Conservation (phyloP, 2,113 vertebrate species). For the Centropus unirufus region DNA sequence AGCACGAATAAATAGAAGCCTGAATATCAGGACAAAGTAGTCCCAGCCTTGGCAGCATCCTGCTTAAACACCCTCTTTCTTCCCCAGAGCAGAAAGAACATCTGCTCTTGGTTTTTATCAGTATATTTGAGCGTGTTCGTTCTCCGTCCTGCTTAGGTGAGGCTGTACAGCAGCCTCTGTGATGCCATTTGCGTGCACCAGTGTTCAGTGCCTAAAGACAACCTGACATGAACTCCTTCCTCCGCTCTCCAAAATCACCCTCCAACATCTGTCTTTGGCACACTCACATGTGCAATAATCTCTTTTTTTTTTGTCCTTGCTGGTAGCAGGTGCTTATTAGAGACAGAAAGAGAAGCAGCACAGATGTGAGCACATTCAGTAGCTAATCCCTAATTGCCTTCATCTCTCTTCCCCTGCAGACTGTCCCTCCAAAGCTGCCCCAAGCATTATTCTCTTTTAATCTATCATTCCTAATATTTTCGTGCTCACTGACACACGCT, state of each 20-base stretch:
- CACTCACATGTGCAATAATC: fast-evolving
- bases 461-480: neutral
- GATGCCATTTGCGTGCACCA: neutral
- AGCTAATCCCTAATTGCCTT: neutral
- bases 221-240: neutral
- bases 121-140: neutral
- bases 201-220: neutral
- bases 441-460: neutral
- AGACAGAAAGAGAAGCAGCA: neutral
- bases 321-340: neutral
- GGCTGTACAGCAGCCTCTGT: neutral
- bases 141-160: neutral
- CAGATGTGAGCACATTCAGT: neutral
- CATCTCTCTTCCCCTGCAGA: neutral
- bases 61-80: neutral
- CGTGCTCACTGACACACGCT: neutral
- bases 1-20: neutral
- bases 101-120: neutral
- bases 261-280: neutral
- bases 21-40: neutral
- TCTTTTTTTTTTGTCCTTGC: fast-evolving
- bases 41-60: neutral
- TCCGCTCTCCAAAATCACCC: neutral
- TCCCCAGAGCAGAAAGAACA: neutral
- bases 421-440: neutral